Base-by-base conservation (phyloP, 1,140 invertebrate genomes). In the Melanaphis sacchari region DNA sequence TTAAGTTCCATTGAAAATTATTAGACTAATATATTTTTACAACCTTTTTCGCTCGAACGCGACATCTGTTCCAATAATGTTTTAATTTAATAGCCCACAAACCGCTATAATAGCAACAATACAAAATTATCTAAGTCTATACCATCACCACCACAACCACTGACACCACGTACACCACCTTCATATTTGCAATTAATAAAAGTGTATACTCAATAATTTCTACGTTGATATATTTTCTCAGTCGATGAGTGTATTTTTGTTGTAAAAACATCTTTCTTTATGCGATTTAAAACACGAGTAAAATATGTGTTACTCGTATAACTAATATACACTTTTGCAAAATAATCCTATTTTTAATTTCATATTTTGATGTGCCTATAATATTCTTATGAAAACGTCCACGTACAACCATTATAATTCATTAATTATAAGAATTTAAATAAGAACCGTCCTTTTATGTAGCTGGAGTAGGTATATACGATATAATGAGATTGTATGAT, bases 21-120 rank as follows among this genome's bases (percentile, higher is more conserved):
- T 89, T 38, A 89, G 88, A 6, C 49, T 52, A 89, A 89, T 54
- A 89, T 52, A n/a, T 88, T 88, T 88, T 88, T 88, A 88, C 85
- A 43, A 88, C 85, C n/a, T 22, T 22, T n/a, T 1, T 24, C 46
- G 36, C 85, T 49, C 18, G 43, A 43, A 87, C 43, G 31, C 31
- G n/a, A 11, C 87, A 52, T 89, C 87, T 89, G 46, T n/a, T 89
- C 87, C 87, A 22, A 49, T 38, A 22, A 22, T 38, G 18, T 89
- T 52, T 89, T 11, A 24, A 52, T 52, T 52, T 52, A 89, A 89
- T 89, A 46, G 87, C 2, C 87, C 87, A n/a, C 49, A 46, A 52
- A 89, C 87, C 36, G 21, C n/a, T 87, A 84, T 85, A n/a, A 84
- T 24, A 31, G 22, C 36, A 82, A 82, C 36, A 38, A 24, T 38